phyloP scores from a whole-genome alignment of 64 coral and sea anemone genomes.

The Hydrozoanthus tunicans region DNA sequence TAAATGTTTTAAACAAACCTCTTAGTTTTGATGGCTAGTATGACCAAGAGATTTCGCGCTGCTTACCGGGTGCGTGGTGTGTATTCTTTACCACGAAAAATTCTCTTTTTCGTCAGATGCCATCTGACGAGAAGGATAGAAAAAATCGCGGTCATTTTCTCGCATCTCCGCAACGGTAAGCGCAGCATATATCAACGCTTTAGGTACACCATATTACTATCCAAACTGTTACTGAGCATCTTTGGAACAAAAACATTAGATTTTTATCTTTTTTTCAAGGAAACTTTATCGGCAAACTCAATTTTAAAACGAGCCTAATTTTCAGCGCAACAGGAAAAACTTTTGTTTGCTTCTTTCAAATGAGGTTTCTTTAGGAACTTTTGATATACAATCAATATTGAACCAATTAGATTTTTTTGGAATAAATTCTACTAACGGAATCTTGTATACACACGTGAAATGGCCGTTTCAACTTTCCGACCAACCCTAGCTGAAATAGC shows the following conservation, averaged over 20 bases:
- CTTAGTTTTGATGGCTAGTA: not conserved
- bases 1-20: not conserved
- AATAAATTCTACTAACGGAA: not conserved
- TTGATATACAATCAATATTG: not conserved
- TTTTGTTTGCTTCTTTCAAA: not conserved
- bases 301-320: not conserved
- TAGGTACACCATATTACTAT: not conserved
- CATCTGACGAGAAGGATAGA: slow-evolving; percentile 2
- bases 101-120: not conserved
- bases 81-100: not conserved
- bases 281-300: slow-evolving; percentile 12
- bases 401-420: no score
- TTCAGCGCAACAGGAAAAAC: slow-evolving; percentile 10
- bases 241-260: not conserved
- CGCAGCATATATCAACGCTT: no score
- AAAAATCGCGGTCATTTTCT: not conserved
- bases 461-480: no score
- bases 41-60: not conserved
- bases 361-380: slow-evolving; percentile 13
- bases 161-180: not conserved
- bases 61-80: no score
- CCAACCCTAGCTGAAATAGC: no score
- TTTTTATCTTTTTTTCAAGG: not conserved
- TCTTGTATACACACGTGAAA: not conserved
- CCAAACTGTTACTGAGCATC: slow-evolving; percentile 11